phyloP scores from a whole-genome alignment of 2,113 vertebrate genomes.

The Scomber colias region DNA sequence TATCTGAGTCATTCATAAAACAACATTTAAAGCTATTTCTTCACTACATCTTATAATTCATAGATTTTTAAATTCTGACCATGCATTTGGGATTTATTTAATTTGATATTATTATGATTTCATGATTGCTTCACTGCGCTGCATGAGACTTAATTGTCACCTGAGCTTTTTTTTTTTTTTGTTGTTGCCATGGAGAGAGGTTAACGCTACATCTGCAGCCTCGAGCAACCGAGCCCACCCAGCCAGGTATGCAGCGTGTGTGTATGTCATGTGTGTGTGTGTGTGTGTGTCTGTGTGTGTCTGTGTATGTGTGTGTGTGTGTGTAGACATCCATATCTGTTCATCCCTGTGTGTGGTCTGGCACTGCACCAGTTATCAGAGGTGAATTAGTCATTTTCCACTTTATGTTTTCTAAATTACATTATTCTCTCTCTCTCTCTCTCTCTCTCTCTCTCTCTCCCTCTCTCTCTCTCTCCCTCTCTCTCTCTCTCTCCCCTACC shows the following conservation, averaged over 20 bases:
- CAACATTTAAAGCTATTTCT: no score
- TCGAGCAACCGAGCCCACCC: slow-evolving; percentile 74
- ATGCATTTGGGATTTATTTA: no score
- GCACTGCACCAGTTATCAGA: slow-evolving; percentile 76
- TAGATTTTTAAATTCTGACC: background rate
- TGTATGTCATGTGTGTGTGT: slow-evolving; percentile 2
- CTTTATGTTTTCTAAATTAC: slow-evolving; percentile 69
- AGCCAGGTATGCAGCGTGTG: slow-evolving; percentile 71
- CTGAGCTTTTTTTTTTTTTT: slow-evolving; percentile 11
- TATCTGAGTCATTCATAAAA: no score
- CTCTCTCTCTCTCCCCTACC: slow-evolving; percentile 15
- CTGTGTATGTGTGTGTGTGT: slow-evolving; percentile 43
- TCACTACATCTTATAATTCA: background rate
- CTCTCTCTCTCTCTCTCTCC: slow-evolving; percentile 41
- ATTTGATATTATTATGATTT: no score
- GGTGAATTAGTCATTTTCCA: slow-evolving; percentile 73
- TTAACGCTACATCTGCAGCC: slow-evolving; percentile 67
- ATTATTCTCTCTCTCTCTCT: slow-evolving; percentile 38
- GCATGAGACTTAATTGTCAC: slow-evolving; percentile 30
- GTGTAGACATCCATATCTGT: slow-evolving; percentile 57
- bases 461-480: slow-evolving; percentile 39
- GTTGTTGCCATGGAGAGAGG: slow-evolving; percentile 43
- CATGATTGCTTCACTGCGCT: background rate
- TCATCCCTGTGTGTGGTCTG: slow-evolving; percentile 80
- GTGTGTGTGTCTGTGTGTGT: slow-evolving; percentile 69